Evolutionary conservation across 1,140 invertebrate genomes (phyloP), one percentile per base, ranked within the genome.

Genomic region (Aphelenchoides besseyi): DNA sequence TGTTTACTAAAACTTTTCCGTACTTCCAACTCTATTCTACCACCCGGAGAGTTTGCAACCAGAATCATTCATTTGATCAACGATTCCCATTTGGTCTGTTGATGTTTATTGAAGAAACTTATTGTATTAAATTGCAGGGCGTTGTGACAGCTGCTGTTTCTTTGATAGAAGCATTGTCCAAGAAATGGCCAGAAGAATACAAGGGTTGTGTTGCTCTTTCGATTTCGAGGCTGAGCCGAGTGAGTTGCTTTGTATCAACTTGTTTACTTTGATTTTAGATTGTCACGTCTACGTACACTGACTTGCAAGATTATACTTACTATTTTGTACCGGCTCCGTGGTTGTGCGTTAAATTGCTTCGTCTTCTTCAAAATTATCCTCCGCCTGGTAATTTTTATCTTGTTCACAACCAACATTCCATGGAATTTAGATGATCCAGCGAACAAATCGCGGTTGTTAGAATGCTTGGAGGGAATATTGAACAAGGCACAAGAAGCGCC

Each of bases 301-400:
- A 85, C 67, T 59, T 82, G 18, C 87, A 93, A 89, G 97, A 99
- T 86, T 99, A 99, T 85, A 98, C 97, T 0, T 99, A 99, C 86
- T 99, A 99, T 84, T 99, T 99, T 89, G 96, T 99, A 37, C 95
- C 97, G 71, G 97, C 97, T 32, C 97, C 97, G 12, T 99, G 97
- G 97, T 88, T 99, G 0, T 98, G 95, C 67, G 95, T 99, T 2
- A 99, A 99, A 88, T 87, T 99, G 59, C 87, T 99, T 68, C 88
- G 95, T 77, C 88, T 99, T 66, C 87, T 99, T 70, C 97, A 99
- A 87, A 98, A 98, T 85, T 99, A 98, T 85, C 95, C 94, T 69
- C 94, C 95, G 30, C 94, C 94, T 83, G 91, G 91, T 89, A 90
- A 83, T n/a, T 41, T 5, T 37, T 9, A 2, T 26, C 53, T 53